Evolutionary conservation across 2,113 vertebrate genomes (phyloP), one percentile per base, ranked within the genome.

Genomic region (Prunella himalayana): DNA sequence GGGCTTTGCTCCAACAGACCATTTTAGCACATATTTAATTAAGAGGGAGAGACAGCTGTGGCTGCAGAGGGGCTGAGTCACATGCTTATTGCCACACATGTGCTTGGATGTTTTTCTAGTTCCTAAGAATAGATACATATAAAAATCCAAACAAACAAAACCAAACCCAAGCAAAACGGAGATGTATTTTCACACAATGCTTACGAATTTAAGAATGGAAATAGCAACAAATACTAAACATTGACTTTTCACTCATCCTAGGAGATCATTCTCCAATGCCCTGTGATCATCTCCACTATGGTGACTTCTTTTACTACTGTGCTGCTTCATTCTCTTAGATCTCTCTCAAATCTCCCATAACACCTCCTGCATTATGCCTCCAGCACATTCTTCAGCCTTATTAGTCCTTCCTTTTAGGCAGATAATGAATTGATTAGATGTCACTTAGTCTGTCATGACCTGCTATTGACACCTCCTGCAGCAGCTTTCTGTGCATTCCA

Each of bases 1-100:
- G 71, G 93, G 93, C 94, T 93, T 66, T 47, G 78, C 53, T 96
- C 93, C 91, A 95, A 59, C 30, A 96, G 63, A 73, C 50, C 78
- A 80, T 87, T 95, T 88, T 30, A 80, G 71, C 82, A 90, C 27
- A 17, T 8, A 79, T 6, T 89, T 85, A 87, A 85, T 72, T 89
- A 72, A 53, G 41, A 66, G 61, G 11, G 57, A 89, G 68, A 83
- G 44, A 65, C 53, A 61, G 61, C 57, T 54, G 45, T 53, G 59
- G 63, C 63, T 76, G 30, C 21, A 61, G 50, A 82, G 37, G 20
- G 21, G 35, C 61, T 86, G 64, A 94, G 35, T 86, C 78, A 80
- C 70, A 39, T 54, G 70, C 33, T 42, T 90, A 39, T 51, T 14
- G 27, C 72, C 77, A 92, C 17, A 3, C 39, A 19, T 31, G 61